A percentile compares a stretch with the other conserved stretches of the same genome.
phyloP scores from a whole-genome alignment of 2,888 invertebrate genomes.

The Amiota communis region DNA sequence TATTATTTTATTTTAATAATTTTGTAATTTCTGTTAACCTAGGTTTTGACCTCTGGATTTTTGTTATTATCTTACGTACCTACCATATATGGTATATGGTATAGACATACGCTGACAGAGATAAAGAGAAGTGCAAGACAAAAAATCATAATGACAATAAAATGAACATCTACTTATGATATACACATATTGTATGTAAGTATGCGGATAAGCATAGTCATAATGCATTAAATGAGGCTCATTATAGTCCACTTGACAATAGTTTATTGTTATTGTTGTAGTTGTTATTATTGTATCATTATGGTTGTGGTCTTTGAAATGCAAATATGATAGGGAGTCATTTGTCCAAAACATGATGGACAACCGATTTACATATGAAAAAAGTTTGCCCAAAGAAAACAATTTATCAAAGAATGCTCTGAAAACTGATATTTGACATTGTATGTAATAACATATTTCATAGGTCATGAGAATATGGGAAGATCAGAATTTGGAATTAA shows the following conservation, averaged over 20 bases:
- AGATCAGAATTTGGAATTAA: no score
- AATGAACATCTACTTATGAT: background rate
- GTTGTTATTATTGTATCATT: no score
- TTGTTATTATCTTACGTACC: background rate
- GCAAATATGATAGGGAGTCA: no score
- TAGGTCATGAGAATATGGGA: no score
- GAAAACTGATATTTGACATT: no score
- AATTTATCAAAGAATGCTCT: no score
- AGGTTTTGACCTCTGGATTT: slow-evolving; percentile 5
- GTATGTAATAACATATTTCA: no score
- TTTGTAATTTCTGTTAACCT: background rate
- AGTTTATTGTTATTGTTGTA: no score
- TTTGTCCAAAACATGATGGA: no score
- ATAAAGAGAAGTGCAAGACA: background rate
- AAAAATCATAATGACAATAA: slow-evolving; percentile 1
- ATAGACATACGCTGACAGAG: background rate
- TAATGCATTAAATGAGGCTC: slow-evolving; percentile 1
- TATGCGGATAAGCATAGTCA: background rate
- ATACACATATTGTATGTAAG: background rate
- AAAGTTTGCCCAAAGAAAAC: no score
- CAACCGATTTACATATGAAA: no score
- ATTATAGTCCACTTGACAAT: background rate
- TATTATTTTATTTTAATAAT: background rate
- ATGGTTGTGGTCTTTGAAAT: no score
- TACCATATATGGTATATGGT: background rate